These are phyloP conservation scores for Phallusia fumigata DNA, from an alignment of 23 tunicate genomes.

Conservation along the genomic window DNA sequence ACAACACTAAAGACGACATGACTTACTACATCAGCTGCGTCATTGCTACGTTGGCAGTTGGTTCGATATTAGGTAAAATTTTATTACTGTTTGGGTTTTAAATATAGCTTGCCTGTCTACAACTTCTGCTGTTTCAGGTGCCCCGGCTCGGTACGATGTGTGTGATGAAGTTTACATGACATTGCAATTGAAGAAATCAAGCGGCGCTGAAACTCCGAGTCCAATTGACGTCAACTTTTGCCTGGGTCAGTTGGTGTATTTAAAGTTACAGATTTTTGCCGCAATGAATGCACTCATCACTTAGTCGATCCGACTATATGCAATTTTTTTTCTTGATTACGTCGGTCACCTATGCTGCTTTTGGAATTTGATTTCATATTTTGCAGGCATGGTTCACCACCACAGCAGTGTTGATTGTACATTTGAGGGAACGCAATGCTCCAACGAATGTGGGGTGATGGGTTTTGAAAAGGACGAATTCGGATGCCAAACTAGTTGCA, in stretches of 20 bases:
- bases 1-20: slow-evolving; percentile 1
- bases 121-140: background rate
- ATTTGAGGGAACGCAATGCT: slow-evolving; percentile 31
- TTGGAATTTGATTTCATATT: background rate
- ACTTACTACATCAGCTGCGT: background rate
- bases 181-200: background rate
- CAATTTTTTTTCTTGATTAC: background rate
- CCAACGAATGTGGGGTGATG: slow-evolving; percentile 6
- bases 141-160: background rate
- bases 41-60: background rate
- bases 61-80: background rate
- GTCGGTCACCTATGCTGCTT: too few species aligned
- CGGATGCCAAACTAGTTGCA: slow-evolving; percentile 34
- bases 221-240: slow-evolving; percentile 35
- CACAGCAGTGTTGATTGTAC: slow-evolving; percentile 8
- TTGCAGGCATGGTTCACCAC: background rate
- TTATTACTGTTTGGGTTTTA: background rate
- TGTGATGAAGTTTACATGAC: slow-evolving; percentile 11
- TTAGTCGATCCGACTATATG: too few species aligned
- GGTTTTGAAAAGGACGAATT: slow-evolving; percentile 40
- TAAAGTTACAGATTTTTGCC: too few species aligned
- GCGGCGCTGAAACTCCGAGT: slow-evolving; percentile 32
- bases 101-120: background rate
- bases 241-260: slow-evolving; percentile 11
- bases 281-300: too few species aligned